Percentiles rank a stretch among this genome's conserved stretches.
Conservation (phyloP, 2,797 vertebrate species). For the Poecilia wingei region DNA sequence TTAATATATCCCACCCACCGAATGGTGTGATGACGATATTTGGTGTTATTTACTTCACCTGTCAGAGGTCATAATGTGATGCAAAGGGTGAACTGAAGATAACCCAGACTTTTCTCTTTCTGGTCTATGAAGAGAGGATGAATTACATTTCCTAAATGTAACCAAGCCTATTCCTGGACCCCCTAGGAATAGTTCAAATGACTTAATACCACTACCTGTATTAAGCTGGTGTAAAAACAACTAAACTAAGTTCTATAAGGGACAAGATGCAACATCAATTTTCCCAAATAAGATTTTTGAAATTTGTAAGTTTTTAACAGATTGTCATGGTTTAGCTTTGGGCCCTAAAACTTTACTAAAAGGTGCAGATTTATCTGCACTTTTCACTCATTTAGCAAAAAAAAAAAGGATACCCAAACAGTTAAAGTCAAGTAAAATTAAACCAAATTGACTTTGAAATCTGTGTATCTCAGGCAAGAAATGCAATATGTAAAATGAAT, state of each 20-base stretch:
- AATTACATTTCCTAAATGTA: conserved; percentile 2
- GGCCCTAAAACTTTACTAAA: not conserved
- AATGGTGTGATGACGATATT: not conserved
- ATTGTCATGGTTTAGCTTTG: not conserved
- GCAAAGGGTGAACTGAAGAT: not conserved
- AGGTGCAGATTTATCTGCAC: not conserved
- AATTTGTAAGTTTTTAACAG: not conserved
- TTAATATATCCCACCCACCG: not conserved
- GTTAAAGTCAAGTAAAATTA: not conserved
- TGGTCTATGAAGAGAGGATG: not conserved
- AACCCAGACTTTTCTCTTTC: not conserved
- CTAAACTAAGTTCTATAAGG: not conserved
- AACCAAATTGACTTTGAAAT: not conserved
- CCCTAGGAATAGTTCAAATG: too few species aligned
- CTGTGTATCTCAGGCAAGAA: not conserved
- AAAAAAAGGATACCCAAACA: not conserved
- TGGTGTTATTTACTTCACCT: not conserved
- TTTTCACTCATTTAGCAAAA: not conserved
- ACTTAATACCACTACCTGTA: too few species aligned
- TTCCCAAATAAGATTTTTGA: not conserved
- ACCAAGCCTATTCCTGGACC: not conserved
- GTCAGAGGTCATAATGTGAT: not conserved
- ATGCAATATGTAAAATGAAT: not conserved
- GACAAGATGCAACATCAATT: not conserved
- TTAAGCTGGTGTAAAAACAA: too few species aligned